Conservation (phyloP, 2,797 vertebrate genomes). For the Micropoecilia bifurca region DNA sequence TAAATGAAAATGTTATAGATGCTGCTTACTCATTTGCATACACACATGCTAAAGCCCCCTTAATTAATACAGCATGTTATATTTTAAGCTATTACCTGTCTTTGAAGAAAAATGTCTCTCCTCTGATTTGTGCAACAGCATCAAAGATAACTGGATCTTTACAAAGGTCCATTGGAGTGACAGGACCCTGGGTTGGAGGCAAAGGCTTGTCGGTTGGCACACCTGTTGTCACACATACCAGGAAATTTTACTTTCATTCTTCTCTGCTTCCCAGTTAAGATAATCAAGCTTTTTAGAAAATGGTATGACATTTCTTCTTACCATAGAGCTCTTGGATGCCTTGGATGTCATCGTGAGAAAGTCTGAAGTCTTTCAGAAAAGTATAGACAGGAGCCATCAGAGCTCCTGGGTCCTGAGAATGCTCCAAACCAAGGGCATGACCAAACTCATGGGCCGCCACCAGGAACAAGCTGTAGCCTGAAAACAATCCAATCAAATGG, state of each 20-base stretch:
- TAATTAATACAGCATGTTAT: neutral
- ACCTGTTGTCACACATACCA: constrained; percentile 76
- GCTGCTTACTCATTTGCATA: neutral
- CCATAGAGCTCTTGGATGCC: constrained; percentile 98
- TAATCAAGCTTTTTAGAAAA: constrained; percentile 2
- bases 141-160: constrained; percentile 91
- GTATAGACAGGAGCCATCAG: constrained; percentile 98
- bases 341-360: constrained; percentile 92
- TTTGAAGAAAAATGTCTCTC: constrained; percentile 98
- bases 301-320: constrained; percentile 62
- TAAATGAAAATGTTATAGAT: neutral
- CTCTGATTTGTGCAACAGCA: constrained; percentile 92
- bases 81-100: constrained; percentile 85
- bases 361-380: constrained; percentile 92
- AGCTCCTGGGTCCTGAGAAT: constrained; percentile 94
- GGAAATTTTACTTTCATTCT: constrained; percentile 2
- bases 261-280: neutral
- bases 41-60: neutral
- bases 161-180: constrained; percentile 94
- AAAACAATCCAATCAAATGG: neutral
- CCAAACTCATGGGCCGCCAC: constrained; percentile 99
- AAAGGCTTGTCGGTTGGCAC: constrained; percentile 78
- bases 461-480: constrained; percentile 97
- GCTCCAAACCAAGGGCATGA: constrained; percentile 95
- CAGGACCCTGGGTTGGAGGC: constrained; percentile 89